Percentiles rank a stretch among this genome's conserved stretches.
Evolutionary conservation across 2,113 vertebrate species (phyloP).

Genomic region (Boulengeromyrus knoepffleri): DNA sequence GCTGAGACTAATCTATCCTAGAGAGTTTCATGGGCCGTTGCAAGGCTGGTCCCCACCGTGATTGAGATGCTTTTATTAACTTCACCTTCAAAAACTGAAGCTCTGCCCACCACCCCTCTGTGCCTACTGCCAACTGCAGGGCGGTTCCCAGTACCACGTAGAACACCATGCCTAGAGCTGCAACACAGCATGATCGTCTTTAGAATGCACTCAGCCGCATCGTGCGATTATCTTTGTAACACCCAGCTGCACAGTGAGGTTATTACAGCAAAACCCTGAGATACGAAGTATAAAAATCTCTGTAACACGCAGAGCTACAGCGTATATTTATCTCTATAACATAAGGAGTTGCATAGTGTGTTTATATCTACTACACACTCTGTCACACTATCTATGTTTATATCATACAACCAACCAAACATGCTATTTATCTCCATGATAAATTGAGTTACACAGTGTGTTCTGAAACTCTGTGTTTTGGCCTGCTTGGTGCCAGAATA

Average conservation of each 20-base stretch:
- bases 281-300: background rate
- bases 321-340: background rate
- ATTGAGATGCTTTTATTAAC: slow-evolving; percentile 4
- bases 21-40: background rate
- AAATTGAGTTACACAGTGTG: background rate
- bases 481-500: background rate
- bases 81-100: slow-evolving; percentile 1
- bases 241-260: background rate
- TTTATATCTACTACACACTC: background rate
- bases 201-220: background rate
- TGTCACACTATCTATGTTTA: background rate
- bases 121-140: background rate
- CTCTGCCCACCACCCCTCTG: background rate
- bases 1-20: slow-evolving; percentile 5
- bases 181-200: background rate
- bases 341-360: background rate
- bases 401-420: background rate
- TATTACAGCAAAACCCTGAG: background rate
- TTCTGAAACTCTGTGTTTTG: background rate
- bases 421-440: background rate
- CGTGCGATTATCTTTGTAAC: background rate
- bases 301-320: background rate
- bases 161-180: background rate
- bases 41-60: background rate
- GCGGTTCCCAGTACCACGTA: background rate